Conservation (phyloP, 92 coral and sea anemone species). For the Palythoa caribaeorum region DNA sequence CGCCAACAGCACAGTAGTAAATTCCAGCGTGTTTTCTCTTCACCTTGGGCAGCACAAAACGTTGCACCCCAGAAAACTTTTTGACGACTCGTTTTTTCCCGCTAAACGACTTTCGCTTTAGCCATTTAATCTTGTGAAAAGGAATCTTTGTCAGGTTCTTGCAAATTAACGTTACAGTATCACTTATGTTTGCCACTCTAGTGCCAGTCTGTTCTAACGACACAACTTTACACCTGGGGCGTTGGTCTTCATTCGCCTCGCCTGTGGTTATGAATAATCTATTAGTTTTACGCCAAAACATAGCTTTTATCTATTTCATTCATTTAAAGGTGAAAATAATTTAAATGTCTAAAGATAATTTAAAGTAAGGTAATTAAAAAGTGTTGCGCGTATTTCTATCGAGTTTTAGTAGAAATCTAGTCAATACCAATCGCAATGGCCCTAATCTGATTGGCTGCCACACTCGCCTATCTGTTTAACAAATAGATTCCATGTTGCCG, state of each 20-base stretch:
- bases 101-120: not conserved
- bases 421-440: no score
- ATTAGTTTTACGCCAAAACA: not conserved
- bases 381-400: no score
- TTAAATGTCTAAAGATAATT: no score
- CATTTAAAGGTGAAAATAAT: no score
- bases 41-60: slow-evolving; percentile 6
- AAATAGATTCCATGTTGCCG: no score
- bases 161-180: not conserved
- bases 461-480: no score
- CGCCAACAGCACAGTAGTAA: slow-evolving; percentile 14
- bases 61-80: not conserved
- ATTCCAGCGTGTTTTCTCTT: slow-evolving; percentile 16
- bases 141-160: not conserved
- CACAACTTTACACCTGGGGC: slow-evolving; percentile 2
- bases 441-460: no score
- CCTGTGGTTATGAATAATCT: not conserved
- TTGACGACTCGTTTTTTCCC: not conserved
- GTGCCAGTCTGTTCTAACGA: not conserved
- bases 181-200: not conserved
- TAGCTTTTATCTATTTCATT: no score
- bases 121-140: slow-evolving; percentile 18
- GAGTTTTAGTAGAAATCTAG: no score
- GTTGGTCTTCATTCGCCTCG: not conserved
- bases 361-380: no score